A percentile compares a stretch with the other conserved stretches of the same genome.
These are phyloP conservation scores for Lepus townsendii DNA, from an alignment of 2,797 vertebrate species.

Conservation along the genomic window DNA sequence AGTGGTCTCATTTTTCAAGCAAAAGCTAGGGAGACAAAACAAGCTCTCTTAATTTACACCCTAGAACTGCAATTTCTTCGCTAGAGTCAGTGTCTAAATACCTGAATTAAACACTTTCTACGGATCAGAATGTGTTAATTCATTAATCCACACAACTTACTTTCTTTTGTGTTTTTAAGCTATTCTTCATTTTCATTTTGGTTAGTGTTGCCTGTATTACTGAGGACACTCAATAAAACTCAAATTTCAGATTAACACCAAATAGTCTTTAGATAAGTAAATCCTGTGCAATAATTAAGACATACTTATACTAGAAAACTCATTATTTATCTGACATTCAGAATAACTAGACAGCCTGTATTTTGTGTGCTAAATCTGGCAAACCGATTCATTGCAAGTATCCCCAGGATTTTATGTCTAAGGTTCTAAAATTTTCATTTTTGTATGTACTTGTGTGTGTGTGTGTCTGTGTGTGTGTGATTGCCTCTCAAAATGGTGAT, in stretches of 20 bases:
- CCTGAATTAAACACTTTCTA: conserved; percentile 69
- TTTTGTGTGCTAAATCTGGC: conserved; percentile 37
- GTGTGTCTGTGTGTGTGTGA: background rate
- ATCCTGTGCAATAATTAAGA: background rate
- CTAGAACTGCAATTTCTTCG: conserved; percentile 73
- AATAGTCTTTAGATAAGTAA: conserved; percentile 28
- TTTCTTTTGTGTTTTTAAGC: conserved; percentile 58
- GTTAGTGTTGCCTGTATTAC: background rate
- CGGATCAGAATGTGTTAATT: conserved; percentile 71
- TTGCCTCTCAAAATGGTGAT: conserved; percentile 4
- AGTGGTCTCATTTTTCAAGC: conserved; percentile 77
- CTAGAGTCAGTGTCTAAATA: conserved; percentile 58
- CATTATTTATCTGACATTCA: conserved; percentile 45
- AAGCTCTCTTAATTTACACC: conserved; percentile 75
- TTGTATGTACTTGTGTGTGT: background rate
- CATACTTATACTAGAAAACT: background rate
- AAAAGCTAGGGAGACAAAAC: conserved; percentile 74
- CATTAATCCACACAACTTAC: conserved; percentile 53
- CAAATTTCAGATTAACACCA: conserved; percentile 43
- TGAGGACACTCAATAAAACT: background rate
- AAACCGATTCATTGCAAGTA: background rate
- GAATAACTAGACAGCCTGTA: background rate
- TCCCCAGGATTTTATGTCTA: background rate
- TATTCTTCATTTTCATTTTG: conserved; percentile 14
- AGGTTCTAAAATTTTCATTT: background rate